Percentiles rank a stretch among this genome's conserved stretches.
Conservation (phyloP, 1,140 invertebrate species). For the Semibalanus balanoides region DNA sequence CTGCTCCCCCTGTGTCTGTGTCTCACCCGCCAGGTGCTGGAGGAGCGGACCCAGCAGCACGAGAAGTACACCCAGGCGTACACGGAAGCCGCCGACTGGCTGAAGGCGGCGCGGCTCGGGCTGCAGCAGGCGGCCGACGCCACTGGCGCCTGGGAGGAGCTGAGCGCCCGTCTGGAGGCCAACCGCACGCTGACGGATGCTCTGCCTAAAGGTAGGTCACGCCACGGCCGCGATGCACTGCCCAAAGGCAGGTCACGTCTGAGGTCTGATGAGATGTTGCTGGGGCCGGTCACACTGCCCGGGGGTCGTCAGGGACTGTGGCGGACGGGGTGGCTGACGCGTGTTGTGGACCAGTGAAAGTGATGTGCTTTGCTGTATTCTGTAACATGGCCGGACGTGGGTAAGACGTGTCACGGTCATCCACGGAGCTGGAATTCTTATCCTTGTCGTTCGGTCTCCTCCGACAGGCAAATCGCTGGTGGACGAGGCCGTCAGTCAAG, state of each 20-base stretch:
- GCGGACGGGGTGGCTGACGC: too few relatives aligned
- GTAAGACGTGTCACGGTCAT: too few relatives aligned
- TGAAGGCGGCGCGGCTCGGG: slow-evolving; percentile 64
- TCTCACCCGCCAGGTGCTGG: slow-evolving; percentile 36
- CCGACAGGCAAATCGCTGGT: background rate
- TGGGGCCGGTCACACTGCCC: too few relatives aligned
- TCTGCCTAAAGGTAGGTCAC: slow-evolving; percentile 56
- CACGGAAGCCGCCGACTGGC: slow-evolving; percentile 69
- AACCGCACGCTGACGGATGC: slow-evolving; percentile 54
- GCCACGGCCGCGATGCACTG: background rate
- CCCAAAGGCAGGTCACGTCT: background rate
- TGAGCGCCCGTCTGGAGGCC: slow-evolving; percentile 22
- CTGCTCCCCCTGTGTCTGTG: too few relatives aligned
- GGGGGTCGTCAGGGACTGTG: too few relatives aligned
- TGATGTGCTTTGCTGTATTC: too few relatives aligned
- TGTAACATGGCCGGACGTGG: too few relatives aligned
- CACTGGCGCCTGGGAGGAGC: slow-evolving; percentile 61
- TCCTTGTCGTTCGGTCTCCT: too few relatives aligned
- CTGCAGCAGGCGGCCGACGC: slow-evolving; percentile 70
- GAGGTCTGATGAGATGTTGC: too few relatives aligned
- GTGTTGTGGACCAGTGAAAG: too few relatives aligned
- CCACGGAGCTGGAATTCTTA: too few relatives aligned
- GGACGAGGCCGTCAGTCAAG: background rate
- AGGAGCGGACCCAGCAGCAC: slow-evolving; percentile 69
- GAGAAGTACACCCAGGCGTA: slow-evolving; percentile 70